Evolutionary conservation across 23 tunicate genomes (phyloP).

Genomic region (Ciona savignyi): DNA sequence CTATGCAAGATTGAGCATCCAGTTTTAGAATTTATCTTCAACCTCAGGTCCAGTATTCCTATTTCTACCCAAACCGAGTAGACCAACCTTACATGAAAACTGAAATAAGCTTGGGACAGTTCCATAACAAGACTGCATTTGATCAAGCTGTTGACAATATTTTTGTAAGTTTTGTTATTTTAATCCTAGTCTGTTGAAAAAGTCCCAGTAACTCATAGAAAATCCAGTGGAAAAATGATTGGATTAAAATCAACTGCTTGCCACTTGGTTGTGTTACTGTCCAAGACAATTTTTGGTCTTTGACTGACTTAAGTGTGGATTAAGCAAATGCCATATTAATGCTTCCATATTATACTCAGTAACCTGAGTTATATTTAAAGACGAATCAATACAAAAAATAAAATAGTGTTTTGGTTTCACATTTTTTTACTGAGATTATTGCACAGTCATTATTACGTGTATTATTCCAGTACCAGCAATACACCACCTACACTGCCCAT

Average conservation of each 20-base stretch:
- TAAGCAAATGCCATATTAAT: too few species aligned
- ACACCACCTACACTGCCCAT: conserved; percentile 75
- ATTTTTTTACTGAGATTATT: not conserved
- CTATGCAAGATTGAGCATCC: not conserved
- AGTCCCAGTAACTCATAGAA: too few species aligned
- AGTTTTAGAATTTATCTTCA: too few species aligned
- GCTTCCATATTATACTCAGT: too few species aligned
- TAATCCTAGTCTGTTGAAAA: too few species aligned
- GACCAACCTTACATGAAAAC: conserved; percentile 45
- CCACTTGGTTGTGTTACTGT: too few species aligned
- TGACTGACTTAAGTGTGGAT: too few species aligned
- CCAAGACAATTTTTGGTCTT: too few species aligned
- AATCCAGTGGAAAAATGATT: too few species aligned
- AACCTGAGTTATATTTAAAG: not conserved
- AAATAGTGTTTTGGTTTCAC: too few species aligned
- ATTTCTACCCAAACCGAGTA: conserved; percentile 20
- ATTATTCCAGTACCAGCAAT: conserved; percentile 57
- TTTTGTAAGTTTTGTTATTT: conserved; percentile 22
- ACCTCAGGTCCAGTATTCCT: conserved; percentile 84
- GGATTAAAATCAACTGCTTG: too few species aligned
- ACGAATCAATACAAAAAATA: not conserved
- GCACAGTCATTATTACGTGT: not conserved
- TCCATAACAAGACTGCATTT: conserved; percentile 29
- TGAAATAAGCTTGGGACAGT: conserved; percentile 51
- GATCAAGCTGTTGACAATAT: conserved; percentile 35